phyloP scores from a whole-genome alignment of 2,113 vertebrate genomes.

The Alectura lathami region DNA sequence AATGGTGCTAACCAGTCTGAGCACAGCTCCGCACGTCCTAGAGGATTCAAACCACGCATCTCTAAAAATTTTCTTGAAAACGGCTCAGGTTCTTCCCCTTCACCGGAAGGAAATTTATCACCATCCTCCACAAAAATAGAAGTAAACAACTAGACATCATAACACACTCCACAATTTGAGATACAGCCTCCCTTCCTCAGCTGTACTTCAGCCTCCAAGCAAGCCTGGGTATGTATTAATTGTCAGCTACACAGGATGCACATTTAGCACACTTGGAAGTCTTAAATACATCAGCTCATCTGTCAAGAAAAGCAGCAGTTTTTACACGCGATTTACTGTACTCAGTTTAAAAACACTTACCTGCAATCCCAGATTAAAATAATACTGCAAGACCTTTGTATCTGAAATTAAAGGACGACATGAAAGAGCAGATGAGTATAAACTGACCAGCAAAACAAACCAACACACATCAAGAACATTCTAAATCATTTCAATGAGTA shows the following conservation, averaged over 20 bases:
- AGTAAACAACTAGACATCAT: not conserved
- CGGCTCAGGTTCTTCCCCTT: not conserved
- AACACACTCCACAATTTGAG: not conserved
- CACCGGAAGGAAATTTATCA: not conserved
- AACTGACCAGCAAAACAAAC: not conserved
- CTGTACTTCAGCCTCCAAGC: not conserved
- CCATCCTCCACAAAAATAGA: not conserved
- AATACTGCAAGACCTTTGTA: conserved; percentile 91
- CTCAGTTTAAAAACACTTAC: conserved; percentile 73
- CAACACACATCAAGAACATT: not conserved
- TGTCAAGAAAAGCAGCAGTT: not conserved
- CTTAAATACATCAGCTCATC: not conserved
- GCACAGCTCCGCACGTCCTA: not conserved
- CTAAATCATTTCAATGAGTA: not conserved
- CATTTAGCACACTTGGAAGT: not conserved
- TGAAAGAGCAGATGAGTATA: not conserved
- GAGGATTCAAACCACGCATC: not conserved
- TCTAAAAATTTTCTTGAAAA: not conserved
- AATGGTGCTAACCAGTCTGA: not conserved
- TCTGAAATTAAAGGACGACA: conserved; percentile 77
- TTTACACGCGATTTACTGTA: not conserved
- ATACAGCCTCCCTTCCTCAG: not conserved
- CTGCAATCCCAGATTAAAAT: conserved; percentile 95
- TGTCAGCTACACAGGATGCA: not conserved
- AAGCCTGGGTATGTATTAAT: not conserved